Percentiles rank a stretch among this genome's conserved stretches.
Conservation (phyloP, 2,888 invertebrate species). For the Nowickia ferox region DNA sequence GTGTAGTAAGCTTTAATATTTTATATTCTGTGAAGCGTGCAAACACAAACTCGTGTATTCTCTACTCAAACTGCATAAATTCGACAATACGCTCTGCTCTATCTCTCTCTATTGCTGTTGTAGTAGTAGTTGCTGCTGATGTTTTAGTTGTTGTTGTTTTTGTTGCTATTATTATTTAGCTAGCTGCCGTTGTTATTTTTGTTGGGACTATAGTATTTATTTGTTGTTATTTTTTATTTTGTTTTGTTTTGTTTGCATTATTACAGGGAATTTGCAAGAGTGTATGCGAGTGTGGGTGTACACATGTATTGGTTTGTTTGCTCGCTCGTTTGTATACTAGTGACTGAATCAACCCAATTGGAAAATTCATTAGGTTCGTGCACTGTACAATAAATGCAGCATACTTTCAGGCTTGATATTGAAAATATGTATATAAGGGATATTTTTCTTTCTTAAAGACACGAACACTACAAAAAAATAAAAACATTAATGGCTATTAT, state of each 20-base stretch:
- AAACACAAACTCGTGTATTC: slow-evolving; percentile 64
- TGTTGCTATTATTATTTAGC: slow-evolving; percentile 52
- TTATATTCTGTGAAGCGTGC: slow-evolving; percentile 59
- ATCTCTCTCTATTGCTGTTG: slow-evolving; percentile 23
- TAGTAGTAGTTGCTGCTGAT: slow-evolving; percentile 1
- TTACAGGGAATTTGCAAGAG: slow-evolving; percentile 63
- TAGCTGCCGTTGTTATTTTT: slow-evolving; percentile 48
- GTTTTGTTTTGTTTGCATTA: slow-evolving; percentile 66
- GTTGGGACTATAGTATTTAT: slow-evolving; percentile 60
- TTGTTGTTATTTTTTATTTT: slow-evolving; percentile 66
- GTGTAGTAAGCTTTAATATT: slow-evolving; percentile 24
- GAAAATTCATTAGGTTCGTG: background rate
- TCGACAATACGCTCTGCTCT: slow-evolving; percentile 48
- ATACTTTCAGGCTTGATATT: slow-evolving; percentile 9
- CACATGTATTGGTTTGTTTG: slow-evolving; percentile 37
- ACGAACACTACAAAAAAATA: too few species aligned
- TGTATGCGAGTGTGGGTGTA: slow-evolving; percentile 26
- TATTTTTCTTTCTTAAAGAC: too few species aligned
- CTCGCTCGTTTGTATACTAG: slow-evolving; percentile 21
- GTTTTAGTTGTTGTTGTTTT: slow-evolving; percentile 40
- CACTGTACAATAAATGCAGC: background rate
- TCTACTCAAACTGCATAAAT: slow-evolving; percentile 63
- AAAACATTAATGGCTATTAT: too few species aligned
- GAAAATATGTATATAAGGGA: background rate
- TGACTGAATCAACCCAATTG: slow-evolving; percentile 31